A percentile compares a stretch with the other conserved stretches of the same genome.
These are phyloP conservation scores for Nyctibius grandis DNA, from an alignment of 2,797 vertebrate species.

Conservation along the genomic window DNA sequence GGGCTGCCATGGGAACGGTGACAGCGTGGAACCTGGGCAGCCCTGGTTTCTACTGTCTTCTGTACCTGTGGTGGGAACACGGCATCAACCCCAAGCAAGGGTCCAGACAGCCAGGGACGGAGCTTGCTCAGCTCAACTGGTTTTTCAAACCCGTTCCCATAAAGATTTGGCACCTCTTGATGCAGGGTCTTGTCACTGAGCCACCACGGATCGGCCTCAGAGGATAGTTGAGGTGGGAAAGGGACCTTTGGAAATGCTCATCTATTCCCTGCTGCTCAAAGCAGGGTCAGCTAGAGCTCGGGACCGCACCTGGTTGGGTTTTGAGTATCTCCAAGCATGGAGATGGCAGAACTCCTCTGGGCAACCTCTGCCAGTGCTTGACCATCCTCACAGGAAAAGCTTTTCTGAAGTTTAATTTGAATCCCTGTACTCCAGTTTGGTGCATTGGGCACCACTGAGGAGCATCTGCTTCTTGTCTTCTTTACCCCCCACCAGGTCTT, in stretches of 20 bases:
- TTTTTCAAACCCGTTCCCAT: background rate
- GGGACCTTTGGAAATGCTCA: background rate
- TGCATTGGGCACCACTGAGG: background rate
- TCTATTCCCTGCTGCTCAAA: background rate
- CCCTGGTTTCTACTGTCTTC: background rate
- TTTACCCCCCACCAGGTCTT: background rate
- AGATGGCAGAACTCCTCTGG: background rate
- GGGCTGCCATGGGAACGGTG: background rate
- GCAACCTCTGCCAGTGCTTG: background rate
- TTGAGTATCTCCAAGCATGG: background rate
- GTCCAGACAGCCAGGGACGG: rapidly evolving
- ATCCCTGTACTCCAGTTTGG: background rate
- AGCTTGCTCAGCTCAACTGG: background rate
- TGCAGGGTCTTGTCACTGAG: background rate
- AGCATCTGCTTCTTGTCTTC: background rate
- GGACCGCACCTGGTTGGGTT: background rate
- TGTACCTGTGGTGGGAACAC: background rate
- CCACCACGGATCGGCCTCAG: background rate
- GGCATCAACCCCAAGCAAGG: background rate
- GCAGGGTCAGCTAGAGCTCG: background rate
- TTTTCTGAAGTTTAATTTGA: background rate
- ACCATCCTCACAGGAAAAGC: background rate
- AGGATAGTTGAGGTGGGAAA: background rate
- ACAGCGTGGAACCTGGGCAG: background rate
- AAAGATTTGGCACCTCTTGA: background rate